Conservation (phyloP, 2,888 invertebrate genomes). For the Dyspetes luteomarginatus region DNA sequence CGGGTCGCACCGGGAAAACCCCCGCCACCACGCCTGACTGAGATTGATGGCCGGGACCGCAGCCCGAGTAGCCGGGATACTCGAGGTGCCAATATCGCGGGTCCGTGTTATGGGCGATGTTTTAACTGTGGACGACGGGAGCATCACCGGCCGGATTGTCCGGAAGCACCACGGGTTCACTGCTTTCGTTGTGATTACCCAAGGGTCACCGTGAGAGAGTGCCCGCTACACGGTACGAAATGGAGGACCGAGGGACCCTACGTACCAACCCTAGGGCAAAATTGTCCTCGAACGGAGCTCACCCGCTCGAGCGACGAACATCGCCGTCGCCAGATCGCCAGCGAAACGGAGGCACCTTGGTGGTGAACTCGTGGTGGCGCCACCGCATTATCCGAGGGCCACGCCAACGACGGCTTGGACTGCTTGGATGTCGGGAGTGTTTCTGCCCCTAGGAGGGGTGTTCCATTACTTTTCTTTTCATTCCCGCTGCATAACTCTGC, state of each 20-base stretch:
- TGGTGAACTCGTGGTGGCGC: too few species aligned
- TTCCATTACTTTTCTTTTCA: too few species aligned
- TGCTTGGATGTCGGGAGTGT: too few species aligned
- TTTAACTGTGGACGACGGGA: not conserved
- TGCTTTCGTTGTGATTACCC: slow-evolving; percentile 9
- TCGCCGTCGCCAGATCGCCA: too few species aligned
- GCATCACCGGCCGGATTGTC: not conserved
- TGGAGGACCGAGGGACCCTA: slow-evolving; percentile 12
- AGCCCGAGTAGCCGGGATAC: not conserved
- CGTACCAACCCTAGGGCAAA: not conserved
- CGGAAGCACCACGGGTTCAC: not conserved
- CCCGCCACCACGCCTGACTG: not conserved
- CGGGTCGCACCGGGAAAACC: not conserved
- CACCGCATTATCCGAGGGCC: too few species aligned
- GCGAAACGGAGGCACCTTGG: too few species aligned
- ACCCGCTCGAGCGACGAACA: too few species aligned
- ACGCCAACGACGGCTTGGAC: too few species aligned
- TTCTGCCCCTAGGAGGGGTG: too few species aligned
- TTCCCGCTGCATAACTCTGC: too few species aligned
- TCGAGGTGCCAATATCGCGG: too few species aligned
- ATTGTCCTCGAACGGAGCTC: not conserved
- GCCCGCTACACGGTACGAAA: not conserved
- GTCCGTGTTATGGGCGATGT: not conserved
- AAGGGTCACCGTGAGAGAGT: not conserved
- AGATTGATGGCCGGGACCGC: not conserved